These are phyloP conservation scores for Leptura quadrifasciata DNA, from an alignment of 2,888 invertebrate genomes.

Conservation along the genomic window DNA sequence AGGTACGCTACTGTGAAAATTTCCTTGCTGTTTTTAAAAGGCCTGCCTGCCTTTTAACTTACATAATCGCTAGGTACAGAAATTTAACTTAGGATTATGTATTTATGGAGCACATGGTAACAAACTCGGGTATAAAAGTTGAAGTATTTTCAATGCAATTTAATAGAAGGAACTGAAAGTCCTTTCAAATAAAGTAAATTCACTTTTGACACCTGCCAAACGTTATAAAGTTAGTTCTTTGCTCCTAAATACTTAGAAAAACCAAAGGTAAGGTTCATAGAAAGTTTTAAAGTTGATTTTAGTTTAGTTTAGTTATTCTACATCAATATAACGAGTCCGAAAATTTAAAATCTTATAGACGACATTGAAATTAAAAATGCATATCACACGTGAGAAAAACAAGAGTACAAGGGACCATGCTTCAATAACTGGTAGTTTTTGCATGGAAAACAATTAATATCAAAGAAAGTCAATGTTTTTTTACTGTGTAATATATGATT, in stretches of 20 bases:
- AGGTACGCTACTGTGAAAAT: slow-evolving; percentile 17
- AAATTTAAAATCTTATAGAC: too few relatives aligned
- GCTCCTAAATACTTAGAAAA: neutral
- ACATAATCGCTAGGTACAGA: neutral
- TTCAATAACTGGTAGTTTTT: too few relatives aligned
- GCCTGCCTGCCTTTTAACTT: neutral
- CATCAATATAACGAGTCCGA: too few relatives aligned
- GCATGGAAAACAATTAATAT: too few relatives aligned
- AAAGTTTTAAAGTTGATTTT: neutral
- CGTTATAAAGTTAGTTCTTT: slow-evolving; percentile 10
- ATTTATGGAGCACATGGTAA: neutral
- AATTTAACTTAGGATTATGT: neutral
- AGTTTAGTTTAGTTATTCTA: neutral
- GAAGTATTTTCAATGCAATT: neutral
- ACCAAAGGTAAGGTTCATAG: neutral
- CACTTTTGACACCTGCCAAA: slow-evolving; percentile 3
- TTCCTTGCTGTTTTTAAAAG: neutral
- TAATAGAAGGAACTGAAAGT: neutral
- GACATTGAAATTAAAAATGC: too few relatives aligned
- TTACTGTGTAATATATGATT: too few relatives aligned
- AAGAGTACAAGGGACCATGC: too few relatives aligned
- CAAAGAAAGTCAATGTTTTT: too few relatives aligned
- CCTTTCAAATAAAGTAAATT: slow-evolving; percentile 7
- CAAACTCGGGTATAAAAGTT: neutral
- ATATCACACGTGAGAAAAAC: too few relatives aligned